Percentiles rank a stretch among this genome's conserved stretches.
phyloP scores from a whole-genome alignment of 2,113 vertebrate species.

The Chroicocephalus ridibundus region DNA sequence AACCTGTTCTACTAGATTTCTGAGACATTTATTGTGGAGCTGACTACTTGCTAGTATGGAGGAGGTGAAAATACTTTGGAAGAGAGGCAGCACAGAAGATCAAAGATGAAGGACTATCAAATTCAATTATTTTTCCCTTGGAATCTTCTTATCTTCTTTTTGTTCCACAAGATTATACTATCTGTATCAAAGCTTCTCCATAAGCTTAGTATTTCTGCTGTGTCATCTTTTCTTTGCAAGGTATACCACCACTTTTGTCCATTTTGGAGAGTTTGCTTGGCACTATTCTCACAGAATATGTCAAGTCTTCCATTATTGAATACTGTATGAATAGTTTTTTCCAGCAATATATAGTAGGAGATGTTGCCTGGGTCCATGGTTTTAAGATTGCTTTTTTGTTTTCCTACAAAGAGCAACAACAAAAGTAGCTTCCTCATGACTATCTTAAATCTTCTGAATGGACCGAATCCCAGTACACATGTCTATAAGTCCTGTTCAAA shows the following conservation, averaged over 20 bases:
- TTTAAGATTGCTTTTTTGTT: not conserved
- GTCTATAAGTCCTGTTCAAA: not conserved
- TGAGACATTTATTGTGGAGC: not conserved
- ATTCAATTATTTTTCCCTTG: not conserved
- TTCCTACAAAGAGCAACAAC: not conserved
- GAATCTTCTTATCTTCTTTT: not conserved
- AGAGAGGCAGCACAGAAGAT: not conserved
- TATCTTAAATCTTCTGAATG: conserved; percentile 40
- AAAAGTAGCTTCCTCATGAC: not conserved
- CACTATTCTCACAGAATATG: not conserved
- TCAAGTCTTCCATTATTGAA: not conserved
- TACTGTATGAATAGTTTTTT: not conserved
- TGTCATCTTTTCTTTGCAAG: not conserved
- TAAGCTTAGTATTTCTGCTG: not conserved
- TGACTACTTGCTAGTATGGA: not conserved
- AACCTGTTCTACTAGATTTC: not conserved
- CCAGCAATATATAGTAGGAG: not conserved
- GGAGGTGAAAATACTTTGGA: not conserved
- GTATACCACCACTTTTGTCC: not conserved
- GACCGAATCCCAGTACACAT: not conserved
- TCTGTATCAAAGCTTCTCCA: not conserved
- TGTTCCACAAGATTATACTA: not conserved
- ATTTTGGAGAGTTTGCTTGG: not conserved
- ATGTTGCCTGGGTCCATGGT: not conserved
- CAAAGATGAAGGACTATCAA: not conserved